These are phyloP conservation scores for Apistogramma diplotaenia DNA, from an alignment of 2,113 vertebrate species.

Conservation along the genomic window DNA sequence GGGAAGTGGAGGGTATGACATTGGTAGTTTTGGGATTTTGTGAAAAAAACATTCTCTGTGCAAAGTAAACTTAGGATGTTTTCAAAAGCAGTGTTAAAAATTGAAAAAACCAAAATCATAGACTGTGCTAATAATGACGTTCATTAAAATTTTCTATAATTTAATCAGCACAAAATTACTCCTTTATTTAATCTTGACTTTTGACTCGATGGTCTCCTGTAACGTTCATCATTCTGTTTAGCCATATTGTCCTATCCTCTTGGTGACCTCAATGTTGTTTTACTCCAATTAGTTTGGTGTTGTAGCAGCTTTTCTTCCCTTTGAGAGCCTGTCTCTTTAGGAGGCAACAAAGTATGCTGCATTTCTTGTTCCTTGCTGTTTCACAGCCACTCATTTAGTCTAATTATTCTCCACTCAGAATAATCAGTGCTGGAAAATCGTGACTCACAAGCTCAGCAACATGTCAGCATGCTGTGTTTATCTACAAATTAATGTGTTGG, in stretches of 20 bases:
- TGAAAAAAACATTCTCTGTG: no score
- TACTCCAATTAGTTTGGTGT: not conserved
- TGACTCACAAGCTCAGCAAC: constrained; percentile 4
- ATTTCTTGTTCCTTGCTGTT: not conserved
- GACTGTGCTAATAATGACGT: not conserved
- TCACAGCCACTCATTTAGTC: constrained; percentile 15
- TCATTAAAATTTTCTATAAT: not conserved
- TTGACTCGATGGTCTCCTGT: not conserved
- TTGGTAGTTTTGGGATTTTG: no score
- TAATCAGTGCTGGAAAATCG: constrained; percentile 15
- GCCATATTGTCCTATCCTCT: not conserved
- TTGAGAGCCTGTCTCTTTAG: not conserved
- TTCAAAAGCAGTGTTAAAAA: no score
- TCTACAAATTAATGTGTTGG: not conserved
- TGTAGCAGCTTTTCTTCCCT: not conserved
- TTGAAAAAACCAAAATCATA: no score
- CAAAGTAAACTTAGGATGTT: no score
- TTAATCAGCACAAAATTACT: not conserved
- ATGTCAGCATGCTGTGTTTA: constrained; percentile 27
- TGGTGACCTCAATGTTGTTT: not conserved
- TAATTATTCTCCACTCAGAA: constrained; percentile 22
- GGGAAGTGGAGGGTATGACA: no score
- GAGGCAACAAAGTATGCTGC: not conserved
- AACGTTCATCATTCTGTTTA: not conserved
- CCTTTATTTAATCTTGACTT: not conserved